Base-by-base conservation (phyloP, 2,888 invertebrate species). In the Macroteleia sp. region DNA sequence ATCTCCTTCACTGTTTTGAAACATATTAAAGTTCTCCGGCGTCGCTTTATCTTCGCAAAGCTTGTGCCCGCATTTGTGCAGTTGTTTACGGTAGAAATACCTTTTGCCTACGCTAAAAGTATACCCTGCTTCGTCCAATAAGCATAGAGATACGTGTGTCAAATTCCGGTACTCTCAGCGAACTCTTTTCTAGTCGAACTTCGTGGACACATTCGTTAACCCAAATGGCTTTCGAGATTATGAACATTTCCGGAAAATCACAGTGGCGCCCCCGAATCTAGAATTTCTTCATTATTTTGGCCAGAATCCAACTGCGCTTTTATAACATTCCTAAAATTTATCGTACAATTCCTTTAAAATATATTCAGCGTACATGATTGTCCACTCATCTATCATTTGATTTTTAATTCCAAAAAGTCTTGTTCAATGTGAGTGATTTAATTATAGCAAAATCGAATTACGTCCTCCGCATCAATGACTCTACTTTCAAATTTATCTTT, bases 161-260 rank as follows among this genome's bases (percentile, higher is more conserved):
- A 32, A 19, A 44, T 16, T 19, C 19, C 44, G 4, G n/a, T n/a
- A n/a, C 25, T 1, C 20, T 12, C 19, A 12, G 12, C 41, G 36
- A 17, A 46, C 36, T 57, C 50, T 48, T 57, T 20, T n/a, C 22
- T 10, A 19, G 28, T 28, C 25, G 22, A 9, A 59, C 30, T 16
- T 59, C 25, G n/a, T 3, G 25, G 32, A n/a, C 39, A 30, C 41
- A 17, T 73, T 62, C 64, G 64, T 73, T 73, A 73, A 57, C 57
- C 64, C 50, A 59, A 73, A 64, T 50, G 57, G 64, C 46, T 64
- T 48, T 54, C 34, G 28, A 42, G 56, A 73, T 73, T 48, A 62
- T 41, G 57, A 73, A 57, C 54, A 46, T 46, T 71, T 61, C 42
- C 34, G 61, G 28, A 48, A 56, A 39, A 41, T 3, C 56, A 39